Conservation (phyloP, 2,797 vertebrate genomes). For the Malurus splendens region DNA sequence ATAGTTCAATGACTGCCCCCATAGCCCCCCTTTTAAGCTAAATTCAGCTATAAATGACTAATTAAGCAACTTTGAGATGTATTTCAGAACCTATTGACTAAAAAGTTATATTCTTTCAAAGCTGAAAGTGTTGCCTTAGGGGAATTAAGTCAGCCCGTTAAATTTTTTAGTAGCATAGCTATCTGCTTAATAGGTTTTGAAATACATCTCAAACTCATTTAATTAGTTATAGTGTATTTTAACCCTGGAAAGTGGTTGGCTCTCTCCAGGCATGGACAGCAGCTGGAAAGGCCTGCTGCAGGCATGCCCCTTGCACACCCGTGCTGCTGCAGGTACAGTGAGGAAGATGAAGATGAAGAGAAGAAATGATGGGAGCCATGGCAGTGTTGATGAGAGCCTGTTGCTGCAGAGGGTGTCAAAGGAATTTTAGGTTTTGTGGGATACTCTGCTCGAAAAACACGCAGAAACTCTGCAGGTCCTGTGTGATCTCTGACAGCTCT, state of each 20-base stretch:
- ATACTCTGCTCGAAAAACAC: neutral
- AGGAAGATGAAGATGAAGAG: neutral
- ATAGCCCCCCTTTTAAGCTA: neutral
- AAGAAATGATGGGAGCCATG: neutral
- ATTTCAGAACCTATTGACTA: constrained; percentile 41
- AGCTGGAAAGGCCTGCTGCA: neutral
- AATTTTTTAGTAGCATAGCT: constrained; percentile 26
- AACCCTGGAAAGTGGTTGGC: neutral
- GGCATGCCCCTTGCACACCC: neutral
- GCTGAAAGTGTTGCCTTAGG: constrained; percentile 31
- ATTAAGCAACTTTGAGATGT: constrained; percentile 30
- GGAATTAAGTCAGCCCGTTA: constrained; percentile 41
- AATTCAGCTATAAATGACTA: constrained; percentile 17
- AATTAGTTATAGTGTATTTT: constrained; percentile 20
- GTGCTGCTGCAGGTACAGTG: fast-evolving
- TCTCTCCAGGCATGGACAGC: neutral
- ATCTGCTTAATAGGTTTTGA: constrained; percentile 46
- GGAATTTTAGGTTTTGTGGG: neutral
- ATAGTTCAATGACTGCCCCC: neutral
- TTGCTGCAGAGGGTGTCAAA: neutral
- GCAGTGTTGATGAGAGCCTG: fast-evolving
- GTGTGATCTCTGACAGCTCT: neutral
- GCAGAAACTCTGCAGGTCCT: neutral
- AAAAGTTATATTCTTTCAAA: constrained; percentile 37
- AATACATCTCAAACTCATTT: constrained; percentile 29